A percentile compares a stretch with the other conserved stretches of the same genome.
phyloP scores from a whole-genome alignment of 2,797 vertebrate genomes.

The Platalea minor region DNA sequence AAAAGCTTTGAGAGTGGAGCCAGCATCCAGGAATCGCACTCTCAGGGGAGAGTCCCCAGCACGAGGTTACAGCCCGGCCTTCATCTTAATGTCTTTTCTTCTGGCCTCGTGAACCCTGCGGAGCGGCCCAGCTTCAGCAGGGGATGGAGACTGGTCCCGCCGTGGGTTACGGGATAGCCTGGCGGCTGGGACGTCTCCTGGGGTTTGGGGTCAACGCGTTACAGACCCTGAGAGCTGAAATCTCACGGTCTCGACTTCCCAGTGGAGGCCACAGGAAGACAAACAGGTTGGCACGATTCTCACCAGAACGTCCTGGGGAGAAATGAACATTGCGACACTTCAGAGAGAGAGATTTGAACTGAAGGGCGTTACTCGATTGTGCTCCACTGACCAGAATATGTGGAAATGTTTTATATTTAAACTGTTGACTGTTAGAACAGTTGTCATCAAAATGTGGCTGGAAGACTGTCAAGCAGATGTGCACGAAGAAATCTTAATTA shows the following conservation, averaged over 20 bases:
- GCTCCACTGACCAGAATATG: neutral
- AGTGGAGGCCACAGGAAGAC: neutral
- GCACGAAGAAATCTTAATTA: neutral
- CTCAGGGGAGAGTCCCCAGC: neutral
- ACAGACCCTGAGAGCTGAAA: neutral
- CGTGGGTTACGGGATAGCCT: neutral
- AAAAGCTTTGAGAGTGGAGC: neutral
- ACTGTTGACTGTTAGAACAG: neutral
- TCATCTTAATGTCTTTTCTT: neutral
- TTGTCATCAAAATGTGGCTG: neutral
- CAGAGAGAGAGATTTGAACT: neutral
- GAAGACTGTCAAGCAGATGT: constrained; percentile 45
- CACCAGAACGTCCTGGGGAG: accelerated
- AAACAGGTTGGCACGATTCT: neutral
- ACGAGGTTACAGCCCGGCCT: neutral
- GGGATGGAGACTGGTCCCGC: neutral
- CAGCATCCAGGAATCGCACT: neutral
- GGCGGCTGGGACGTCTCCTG: neutral
- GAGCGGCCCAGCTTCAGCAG: neutral
- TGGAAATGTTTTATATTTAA: neutral
- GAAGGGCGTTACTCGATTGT: neutral
- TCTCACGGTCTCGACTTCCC: neutral
- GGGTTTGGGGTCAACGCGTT: neutral
- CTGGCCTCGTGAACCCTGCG: neutral
- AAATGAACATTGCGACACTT: neutral